Evolutionary conservation across 2,888 invertebrate genomes (phyloP), one percentile per base, ranked within the genome.

Genomic region (Agriopis marginaria): DNA sequence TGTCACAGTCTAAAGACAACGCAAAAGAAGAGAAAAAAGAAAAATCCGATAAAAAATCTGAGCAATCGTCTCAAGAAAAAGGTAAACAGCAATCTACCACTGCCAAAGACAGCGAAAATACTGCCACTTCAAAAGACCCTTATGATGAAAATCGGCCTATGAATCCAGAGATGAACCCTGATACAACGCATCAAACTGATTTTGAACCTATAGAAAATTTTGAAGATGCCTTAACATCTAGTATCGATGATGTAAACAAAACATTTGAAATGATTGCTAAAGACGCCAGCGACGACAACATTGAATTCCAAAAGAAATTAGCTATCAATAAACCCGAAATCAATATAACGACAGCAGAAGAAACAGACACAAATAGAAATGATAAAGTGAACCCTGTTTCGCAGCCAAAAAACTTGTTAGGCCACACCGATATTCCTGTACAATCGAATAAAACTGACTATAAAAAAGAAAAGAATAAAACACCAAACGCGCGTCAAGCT

Each of bases 321-420:
- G 76, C 75, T 55, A 78, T 81, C 66, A 83, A 82, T 8, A 90
- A 88, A 63, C 89, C 91, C 0, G 86, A 88, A 81, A 91, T 89
- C 61, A 92, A 88, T 51, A 81, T 91, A 14, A 89, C 83, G 63
- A 88, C 86, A 44, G 89, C 82, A 61, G 91, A 88, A 73, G 87
- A 88, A 44, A 77, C 79, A 62, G 77, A 78, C n/a, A 78, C 77
- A 49, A 79, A 80, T 66, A 79, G 69, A 79, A 77, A 82, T 79
- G 81, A 80, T 76, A 84, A 86, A 79, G 61, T 77, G 42, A 86
- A 85, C 54, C 87, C 89, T 7, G 82, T 91, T 78, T 86, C 91
- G 83, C 91, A 87, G 90, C 89, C 94, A 94, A 94, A 94, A 94
- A 94, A 94, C 94, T 94, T 94, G 84, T 77, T 93, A 90, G 94